Conservation (phyloP, 2,888 invertebrate genomes). For the Spatulosminthurus flaviceps region DNA sequence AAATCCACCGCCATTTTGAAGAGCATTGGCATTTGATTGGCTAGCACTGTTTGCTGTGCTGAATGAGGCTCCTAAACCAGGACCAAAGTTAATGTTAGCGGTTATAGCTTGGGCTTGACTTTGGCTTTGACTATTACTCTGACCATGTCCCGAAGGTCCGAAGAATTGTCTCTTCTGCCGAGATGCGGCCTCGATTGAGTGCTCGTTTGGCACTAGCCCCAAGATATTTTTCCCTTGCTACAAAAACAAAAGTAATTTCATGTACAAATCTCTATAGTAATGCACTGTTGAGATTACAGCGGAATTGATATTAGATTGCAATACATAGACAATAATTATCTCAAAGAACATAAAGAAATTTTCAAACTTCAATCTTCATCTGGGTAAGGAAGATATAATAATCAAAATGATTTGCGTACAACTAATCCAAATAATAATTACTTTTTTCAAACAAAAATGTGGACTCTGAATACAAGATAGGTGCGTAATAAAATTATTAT, state of each 20-base stretch:
- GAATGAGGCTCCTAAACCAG: constrained; percentile 49
- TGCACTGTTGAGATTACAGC: not conserved
- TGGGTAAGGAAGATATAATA: too few species aligned
- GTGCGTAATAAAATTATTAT: too few species aligned
- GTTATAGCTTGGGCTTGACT: constrained; percentile 44
- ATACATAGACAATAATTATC: too few species aligned
- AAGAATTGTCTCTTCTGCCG: constrained; percentile 42
- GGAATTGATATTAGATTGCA: not conserved
- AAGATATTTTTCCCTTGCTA: constrained; percentile 8
- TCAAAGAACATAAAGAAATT: too few species aligned
- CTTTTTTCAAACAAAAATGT: too few species aligned
- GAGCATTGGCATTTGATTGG: constrained; percentile 19
- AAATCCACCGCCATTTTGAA: constrained; percentile 32
- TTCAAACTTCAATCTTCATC: too few species aligned
- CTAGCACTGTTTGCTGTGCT: constrained; percentile 37
- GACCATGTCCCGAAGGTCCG: constrained; percentile 27
- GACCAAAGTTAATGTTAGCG: constrained; percentile 46
- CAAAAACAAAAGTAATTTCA: not conserved
- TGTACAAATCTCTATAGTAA: not conserved
- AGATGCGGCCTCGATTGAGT: constrained; percentile 1
- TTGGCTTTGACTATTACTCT: constrained; percentile 38
- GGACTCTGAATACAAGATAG: too few species aligned
- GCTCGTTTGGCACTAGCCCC: not conserved
- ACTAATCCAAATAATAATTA: too few species aligned
- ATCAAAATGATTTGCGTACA: too few species aligned